Base-by-base conservation (phyloP, 2,113 vertebrate genomes). In the Noturus placidus region DNA sequence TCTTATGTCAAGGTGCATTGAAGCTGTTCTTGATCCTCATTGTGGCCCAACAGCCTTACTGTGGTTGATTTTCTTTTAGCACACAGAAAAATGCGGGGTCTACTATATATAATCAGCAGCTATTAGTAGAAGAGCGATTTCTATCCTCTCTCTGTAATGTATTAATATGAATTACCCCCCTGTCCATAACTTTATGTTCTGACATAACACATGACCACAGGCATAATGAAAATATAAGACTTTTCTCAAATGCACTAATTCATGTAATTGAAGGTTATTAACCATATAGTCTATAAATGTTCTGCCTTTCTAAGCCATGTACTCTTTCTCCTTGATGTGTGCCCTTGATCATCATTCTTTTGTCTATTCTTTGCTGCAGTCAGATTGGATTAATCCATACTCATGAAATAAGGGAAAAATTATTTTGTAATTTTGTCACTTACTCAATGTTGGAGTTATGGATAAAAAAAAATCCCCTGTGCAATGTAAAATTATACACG, bases 401-500 rank as follows among this genome's bases (percentile, higher is more conserved):
- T 52, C 52, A 80, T 54, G n/a, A 33, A 35, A 69, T 54, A 76
- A 76, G 14, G 4, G 33, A 56, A 85, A 84, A 86, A 52, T 33
- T 5, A 25, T 54, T 86, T 54, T 1, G 11, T 7, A 9, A 27
- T 54, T 78, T 27, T 46, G 46, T 69, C 59, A 56, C 19, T 69
- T 56, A 38, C 9, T 22, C 25, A 63, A n/a, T 20, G n/a, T 69
- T 30, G 69, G 46, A 52, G 42, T 70, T 80, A 80, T 87, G 69
- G 57, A 52, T 77, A 74, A 90, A 88, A 86, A 76, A 77, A 50
- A 46, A 0, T 38, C 78, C 65, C n/a, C 57, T 78, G 5, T 84
- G 87, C 65, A 69, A 82, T 90, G 78, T 88, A 76, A 63, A 79
- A 72, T 85, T 84, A 90, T 88, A 84, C 83, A 77, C 22, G 42